These are phyloP conservation scores for Eucera pruinosa DNA, from an alignment of 2,888 invertebrate genomes.

Conservation along the genomic window DNA sequence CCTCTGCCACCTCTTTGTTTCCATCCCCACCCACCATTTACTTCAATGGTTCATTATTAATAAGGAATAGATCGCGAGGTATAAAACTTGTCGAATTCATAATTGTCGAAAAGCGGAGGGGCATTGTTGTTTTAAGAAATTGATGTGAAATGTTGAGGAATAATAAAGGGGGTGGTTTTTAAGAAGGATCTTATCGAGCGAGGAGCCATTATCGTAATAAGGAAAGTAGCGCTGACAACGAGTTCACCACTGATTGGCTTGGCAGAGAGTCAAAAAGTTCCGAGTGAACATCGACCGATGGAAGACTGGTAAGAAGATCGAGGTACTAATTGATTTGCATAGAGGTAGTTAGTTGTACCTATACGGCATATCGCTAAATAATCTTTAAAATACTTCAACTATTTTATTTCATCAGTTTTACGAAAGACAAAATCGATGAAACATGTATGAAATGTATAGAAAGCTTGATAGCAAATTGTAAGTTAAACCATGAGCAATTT, in stretches of 20 bases:
- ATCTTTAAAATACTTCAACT: too few relatives aligned
- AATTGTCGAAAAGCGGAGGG: not conserved
- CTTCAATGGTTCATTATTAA: slow-evolving; percentile 15
- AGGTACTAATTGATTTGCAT: slow-evolving; percentile 43
- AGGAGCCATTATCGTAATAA: slow-evolving; percentile 46
- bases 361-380: too few relatives aligned
- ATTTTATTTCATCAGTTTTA: too few relatives aligned
- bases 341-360: slow-evolving; percentile 54
- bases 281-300: slow-evolving; percentile 44
- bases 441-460: too few relatives aligned
- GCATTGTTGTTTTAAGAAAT: not conserved
- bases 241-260: slow-evolving; percentile 55
- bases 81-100: not conserved
- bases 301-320: slow-evolving; percentile 6
- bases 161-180: too few relatives aligned
- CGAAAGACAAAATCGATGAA: too few relatives aligned
- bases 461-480: too few relatives aligned
- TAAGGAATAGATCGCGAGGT: not conserved
- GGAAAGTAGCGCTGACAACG: slow-evolving; percentile 41
- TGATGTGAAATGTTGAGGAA: too few relatives aligned
- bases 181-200: slow-evolving; percentile 37
- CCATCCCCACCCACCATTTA: slow-evolving; percentile 36
- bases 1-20: slow-evolving; percentile 50
- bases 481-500: too few relatives aligned
- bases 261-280: slow-evolving; percentile 43